Base-by-base conservation (phyloP, 2,888 invertebrate species). In the Diachrysia chrysitis region DNA sequence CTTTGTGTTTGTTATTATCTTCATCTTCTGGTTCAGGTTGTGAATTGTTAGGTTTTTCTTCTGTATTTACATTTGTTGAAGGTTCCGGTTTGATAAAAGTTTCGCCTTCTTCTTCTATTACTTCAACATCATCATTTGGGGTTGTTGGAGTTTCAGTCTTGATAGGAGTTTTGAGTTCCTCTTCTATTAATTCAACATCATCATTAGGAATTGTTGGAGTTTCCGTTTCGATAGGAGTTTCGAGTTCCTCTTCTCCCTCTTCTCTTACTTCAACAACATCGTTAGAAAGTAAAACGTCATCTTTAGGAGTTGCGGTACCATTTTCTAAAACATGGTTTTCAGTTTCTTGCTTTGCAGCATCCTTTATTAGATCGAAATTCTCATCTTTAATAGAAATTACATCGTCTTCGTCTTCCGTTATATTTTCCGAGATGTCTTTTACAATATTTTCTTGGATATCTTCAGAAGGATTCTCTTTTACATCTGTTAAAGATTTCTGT, bases 401-500 rank as follows among this genome's bases (percentile, higher is more conserved):
- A 17, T 74, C 63, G 46, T 71, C 69, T 66, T 71, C 62, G 29
- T 58, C 42, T 54, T 66, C 48, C 6, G 21, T 17, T 9, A 17
- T 23, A 58, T 46, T 12, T 48, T 46, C 42, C 25, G 60, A 17
- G 32, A 19, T 23, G 25, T 37, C 48, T 25, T 61, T 51, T 60
- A n/a, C 25, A 9, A 9, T n/a, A 16, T 46, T 46, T n/a, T 48
- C 42, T 58, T 23, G 16, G 19, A 4, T 17, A 51, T 48, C 16
- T 32, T 17, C 48, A 19, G 60, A 1, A 14, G 1, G 32, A 25
- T 12, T 59, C 17, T 65, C 55, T 61, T 67, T 63, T 35, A 58
- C 23, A 58, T 23, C 53, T 66, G 59, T 53, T 35, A 58, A 58
- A 35, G 63, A 60, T 61, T 70, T 73, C 54, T 83, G 60, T 37